These are phyloP conservation scores for Balanococcus diminutus DNA, from an alignment of 2,888 invertebrate species.

Conservation along the genomic window DNA sequence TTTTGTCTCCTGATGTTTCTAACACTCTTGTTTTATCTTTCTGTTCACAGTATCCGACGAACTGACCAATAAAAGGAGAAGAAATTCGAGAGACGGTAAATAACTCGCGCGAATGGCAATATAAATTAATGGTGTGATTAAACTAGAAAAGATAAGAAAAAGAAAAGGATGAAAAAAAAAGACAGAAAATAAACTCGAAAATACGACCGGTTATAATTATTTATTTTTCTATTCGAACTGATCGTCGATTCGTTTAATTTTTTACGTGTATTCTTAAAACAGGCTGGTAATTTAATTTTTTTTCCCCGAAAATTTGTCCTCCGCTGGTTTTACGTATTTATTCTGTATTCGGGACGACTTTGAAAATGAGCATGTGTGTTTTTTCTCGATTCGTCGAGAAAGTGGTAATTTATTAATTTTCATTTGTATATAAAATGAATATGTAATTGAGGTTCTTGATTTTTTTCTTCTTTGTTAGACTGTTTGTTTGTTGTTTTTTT, in stretches of 20 bases:
- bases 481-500: neutral
- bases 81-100: conserved; percentile 52
- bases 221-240: neutral
- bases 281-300: neutral
- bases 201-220: neutral
- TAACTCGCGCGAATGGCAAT: neutral
- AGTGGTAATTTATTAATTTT: neutral
- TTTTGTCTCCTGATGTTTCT: neutral
- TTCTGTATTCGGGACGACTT: no score
- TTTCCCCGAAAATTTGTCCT: neutral
- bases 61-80: conserved; percentile 45
- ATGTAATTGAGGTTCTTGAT: neutral
- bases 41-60: conserved; percentile 36
- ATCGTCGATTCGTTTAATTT: neutral
- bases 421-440: conserved; percentile 4
- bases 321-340: no score
- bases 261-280: neutral
- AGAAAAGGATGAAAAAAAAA: neutral
- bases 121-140: neutral
- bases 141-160: conserved; percentile 2
- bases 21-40: neutral
- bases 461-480: neutral
- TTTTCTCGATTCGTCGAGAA: neutral
- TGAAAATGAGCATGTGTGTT: no score
- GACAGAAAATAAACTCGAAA: neutral